phyloP scores from a whole-genome alignment of 1,140 invertebrate species.

The Drosophila micromelanica region DNA sequence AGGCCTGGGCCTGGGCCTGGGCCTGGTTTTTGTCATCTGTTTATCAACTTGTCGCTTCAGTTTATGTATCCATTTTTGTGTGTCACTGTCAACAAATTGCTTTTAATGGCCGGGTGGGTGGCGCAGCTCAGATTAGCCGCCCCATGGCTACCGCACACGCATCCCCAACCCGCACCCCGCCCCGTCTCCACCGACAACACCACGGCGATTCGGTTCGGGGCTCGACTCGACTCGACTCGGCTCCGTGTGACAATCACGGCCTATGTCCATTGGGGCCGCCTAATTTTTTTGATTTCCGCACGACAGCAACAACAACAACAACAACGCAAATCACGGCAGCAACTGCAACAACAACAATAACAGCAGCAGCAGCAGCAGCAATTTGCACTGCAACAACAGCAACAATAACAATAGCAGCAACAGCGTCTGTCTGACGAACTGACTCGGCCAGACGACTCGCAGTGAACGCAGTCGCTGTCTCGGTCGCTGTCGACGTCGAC shows the following conservation, averaged over 20 bases:
- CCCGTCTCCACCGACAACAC: background rate
- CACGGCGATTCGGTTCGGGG: background rate
- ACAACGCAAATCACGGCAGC: slow-evolving; percentile 8
- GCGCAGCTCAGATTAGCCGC: slow-evolving; percentile 23
- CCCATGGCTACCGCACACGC: slow-evolving; percentile 15
- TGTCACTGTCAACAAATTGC: slow-evolving; percentile 82
- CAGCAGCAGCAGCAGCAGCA: slow-evolving; percentile 48
- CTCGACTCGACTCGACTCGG: slow-evolving; percentile 5
- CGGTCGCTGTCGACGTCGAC: slow-evolving; percentile 10
- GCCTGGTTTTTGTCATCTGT: slow-evolving; percentile 48
- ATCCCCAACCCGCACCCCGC: background rate
- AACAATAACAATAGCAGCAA: slow-evolving; percentile 23
- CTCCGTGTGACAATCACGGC: slow-evolving; percentile 58
- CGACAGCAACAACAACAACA: slow-evolving; percentile 41
- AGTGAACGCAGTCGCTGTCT: slow-evolving; percentile 15
- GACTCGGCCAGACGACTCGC: slow-evolving; percentile 60
- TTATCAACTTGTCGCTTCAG: slow-evolving; percentile 53
- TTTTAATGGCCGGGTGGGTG: slow-evolving; percentile 75
- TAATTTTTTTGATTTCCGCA: slow-evolving; percentile 80
- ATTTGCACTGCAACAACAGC: slow-evolving; percentile 58
- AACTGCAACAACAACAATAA: slow-evolving; percentile 28
- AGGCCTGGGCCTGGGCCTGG: slow-evolving; percentile 27
- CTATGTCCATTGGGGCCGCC: slow-evolving; percentile 60
- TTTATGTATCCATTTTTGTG: slow-evolving; percentile 77
- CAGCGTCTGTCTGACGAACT: slow-evolving; percentile 34